Evolutionary conservation across 2,113 vertebrate species (phyloP).

Genomic region (Mobula hypostoma): DNA sequence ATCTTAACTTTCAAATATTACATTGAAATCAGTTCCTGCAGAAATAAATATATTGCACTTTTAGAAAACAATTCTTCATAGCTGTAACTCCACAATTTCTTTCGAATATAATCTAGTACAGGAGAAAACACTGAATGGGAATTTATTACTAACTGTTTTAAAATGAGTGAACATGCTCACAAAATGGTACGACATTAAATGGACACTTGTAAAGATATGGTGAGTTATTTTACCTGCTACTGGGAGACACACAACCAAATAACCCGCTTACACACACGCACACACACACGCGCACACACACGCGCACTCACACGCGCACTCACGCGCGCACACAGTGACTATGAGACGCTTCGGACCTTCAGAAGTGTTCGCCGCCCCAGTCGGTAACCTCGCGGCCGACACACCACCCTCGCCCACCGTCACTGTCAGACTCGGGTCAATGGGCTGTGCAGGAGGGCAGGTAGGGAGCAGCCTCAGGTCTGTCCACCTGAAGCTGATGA

Average conservation of each 20-base stretch:
- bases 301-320: too few relatives aligned
- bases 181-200: constrained; percentile 48
- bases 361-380: too few relatives aligned
- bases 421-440: too few relatives aligned
- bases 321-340: too few relatives aligned
- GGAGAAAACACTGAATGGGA: constrained; percentile 43
- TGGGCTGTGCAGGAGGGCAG: too few relatives aligned
- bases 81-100: constrained; percentile 59
- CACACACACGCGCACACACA: neutral
- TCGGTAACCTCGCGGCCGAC: too few relatives aligned
- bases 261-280: neutral
- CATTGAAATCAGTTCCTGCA: constrained; percentile 82
- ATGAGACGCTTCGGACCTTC: too few relatives aligned
- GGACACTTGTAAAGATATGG: constrained; percentile 54
- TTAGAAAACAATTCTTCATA: constrained; percentile 70
- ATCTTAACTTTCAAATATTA: constrained; percentile 72
- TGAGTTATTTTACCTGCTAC: constrained; percentile 44
- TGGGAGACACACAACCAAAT: neutral
- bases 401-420: too few relatives aligned
- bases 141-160: constrained; percentile 11
- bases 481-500: too few relatives aligned
- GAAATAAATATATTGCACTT: constrained; percentile 99
- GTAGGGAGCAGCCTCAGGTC: too few relatives aligned
- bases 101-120: constrained; percentile 47
- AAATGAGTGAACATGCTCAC: constrained; percentile 59